These are phyloP conservation scores for Sthenelais limicola DNA, from an alignment of 2,888 invertebrate species.

Conservation along the genomic window DNA sequence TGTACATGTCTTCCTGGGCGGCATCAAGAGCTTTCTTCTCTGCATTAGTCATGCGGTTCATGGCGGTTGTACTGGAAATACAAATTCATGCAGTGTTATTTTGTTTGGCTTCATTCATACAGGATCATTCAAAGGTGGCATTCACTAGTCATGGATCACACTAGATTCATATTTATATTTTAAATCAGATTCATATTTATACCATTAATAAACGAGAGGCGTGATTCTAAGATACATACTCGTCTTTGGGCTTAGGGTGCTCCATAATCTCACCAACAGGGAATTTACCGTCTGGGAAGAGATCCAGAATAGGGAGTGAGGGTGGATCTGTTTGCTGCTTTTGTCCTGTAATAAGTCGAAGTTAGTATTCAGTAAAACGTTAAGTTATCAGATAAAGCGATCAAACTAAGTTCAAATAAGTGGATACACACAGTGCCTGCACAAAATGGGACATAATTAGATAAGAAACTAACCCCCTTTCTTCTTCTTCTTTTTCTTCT, in stretches of 20 bases:
- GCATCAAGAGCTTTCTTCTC: slow-evolving; percentile 89
- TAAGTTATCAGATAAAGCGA: too few relatives aligned
- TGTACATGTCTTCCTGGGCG: slow-evolving; percentile 93
- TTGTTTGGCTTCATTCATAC: too few relatives aligned
- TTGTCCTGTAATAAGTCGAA: too few relatives aligned
- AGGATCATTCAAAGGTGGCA: too few relatives aligned
- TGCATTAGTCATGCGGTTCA: slow-evolving; percentile 80
- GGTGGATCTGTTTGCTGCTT: slow-evolving; percentile 77
- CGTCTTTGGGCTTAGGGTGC: slow-evolving; percentile 84
- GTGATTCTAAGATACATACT: slow-evolving; percentile 73
- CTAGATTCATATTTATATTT: slow-evolving; percentile 10
- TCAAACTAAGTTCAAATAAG: too few relatives aligned
- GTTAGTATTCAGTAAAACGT: too few relatives aligned
- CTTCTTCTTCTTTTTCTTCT: slow-evolving; percentile 50
- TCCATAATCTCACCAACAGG: slow-evolving; percentile 93
- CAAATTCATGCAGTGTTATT: too few relatives aligned
- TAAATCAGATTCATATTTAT: background rate
- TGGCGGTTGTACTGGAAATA: slow-evolving; percentile 80
- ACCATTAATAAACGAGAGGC: too few relatives aligned
- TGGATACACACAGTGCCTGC: too few relatives aligned
- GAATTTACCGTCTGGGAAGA: slow-evolving; percentile 85
- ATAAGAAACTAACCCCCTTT: slow-evolving; percentile 38
- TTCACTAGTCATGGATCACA: background rate
- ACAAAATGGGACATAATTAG: too few relatives aligned
- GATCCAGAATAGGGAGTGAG: slow-evolving; percentile 86